Evolutionary conservation across 2,888 invertebrate species (phyloP), one percentile per base, ranked within the genome.

Genomic region (Cosmopolites sordidus): DNA sequence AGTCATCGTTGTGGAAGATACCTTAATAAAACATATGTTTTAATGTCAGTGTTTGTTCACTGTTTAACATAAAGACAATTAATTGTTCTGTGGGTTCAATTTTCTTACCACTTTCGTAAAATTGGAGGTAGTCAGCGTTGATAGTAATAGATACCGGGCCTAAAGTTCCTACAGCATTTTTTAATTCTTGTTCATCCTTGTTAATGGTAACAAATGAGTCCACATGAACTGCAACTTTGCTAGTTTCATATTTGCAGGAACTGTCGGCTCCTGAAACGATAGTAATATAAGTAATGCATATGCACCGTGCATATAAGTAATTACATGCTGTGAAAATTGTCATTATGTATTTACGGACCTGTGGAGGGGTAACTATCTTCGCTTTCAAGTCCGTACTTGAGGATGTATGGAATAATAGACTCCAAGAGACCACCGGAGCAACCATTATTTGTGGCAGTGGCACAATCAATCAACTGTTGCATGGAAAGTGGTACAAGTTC

Each of bases 391-490:
- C 63, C 63, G 15, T 59, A 18, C 16, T 58, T 33, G 16, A 53
- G 18, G 15, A 57, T 57, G 64, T 77, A 77, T 62, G 75, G 58
- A 64, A 76, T 78, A 30, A 75, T 75, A 12, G 69, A 64, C 57
- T 76, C 75, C 75, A 78, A 76, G 30, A 73, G n/a, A 4, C 79
- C 80, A 17, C 80, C 80, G 18, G 72, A 64, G 61, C 80, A 81
- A 1, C 80, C 81, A 16, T 69, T 60, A 60, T 79, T 79, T 3
- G 73, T 75, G 55, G 29, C 14, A 1, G 76, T 75, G 5, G 55
- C 45, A 62, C 80, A 81, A 60, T 81, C 80, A 16, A 80, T 69
- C 30, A 81, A 66, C 61, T 80, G 78, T 64, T 81, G 80, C 59
- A 79, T 78, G 58, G 78, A 78, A 16, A 81, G 68, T 11, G 78